phyloP scores from a whole-genome alignment of 2,888 invertebrate species.

The Alloplasta piceator region DNA sequence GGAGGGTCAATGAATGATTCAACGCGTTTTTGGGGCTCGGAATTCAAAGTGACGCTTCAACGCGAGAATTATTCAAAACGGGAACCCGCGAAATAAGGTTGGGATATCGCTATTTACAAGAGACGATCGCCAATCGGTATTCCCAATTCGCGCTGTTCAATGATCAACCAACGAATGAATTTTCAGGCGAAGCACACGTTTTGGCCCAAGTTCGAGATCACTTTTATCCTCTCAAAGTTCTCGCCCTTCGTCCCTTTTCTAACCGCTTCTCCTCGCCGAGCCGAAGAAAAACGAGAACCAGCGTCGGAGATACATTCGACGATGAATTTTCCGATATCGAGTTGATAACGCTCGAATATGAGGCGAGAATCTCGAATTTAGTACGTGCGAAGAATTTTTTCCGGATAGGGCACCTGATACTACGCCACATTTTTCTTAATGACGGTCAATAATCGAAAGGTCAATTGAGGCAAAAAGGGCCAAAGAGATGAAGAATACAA shows the following conservation, averaged over 20 bases:
- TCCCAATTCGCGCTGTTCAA: conserved; percentile 49
- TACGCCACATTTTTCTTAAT: too few species aligned
- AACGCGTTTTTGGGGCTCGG: background rate
- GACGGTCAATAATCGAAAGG: too few species aligned
- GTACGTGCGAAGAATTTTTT: conserved; percentile 56
- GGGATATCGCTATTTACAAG: too few species aligned
- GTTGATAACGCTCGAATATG: conserved; percentile 43
- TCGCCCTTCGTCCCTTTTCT: background rate
- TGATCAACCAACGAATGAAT: conserved; percentile 58
- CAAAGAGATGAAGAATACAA: conserved; percentile 15
- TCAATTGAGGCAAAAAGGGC: too few species aligned
- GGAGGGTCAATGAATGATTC: conserved; percentile 22
- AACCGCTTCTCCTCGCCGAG: conserved; percentile 22
- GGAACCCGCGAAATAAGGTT: conserved; percentile 11
- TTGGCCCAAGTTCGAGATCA: conserved; percentile 17
- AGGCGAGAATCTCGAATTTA: conserved; percentile 48
- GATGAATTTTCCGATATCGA: conserved; percentile 52
- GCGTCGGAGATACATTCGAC: conserved; percentile 41
- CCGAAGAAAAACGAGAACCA: conserved; percentile 37
- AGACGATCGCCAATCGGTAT: conserved; percentile 40
- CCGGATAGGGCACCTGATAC: background rate
- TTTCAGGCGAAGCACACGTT: conserved; percentile 2
- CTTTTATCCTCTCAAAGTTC: conserved; percentile 1
- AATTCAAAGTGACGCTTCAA: background rate
- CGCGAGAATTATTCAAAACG: background rate